These are phyloP conservation scores for Romanogobio albipinnatus DNA, from an alignment of 2,113 vertebrate species.

Conservation along the genomic window DNA sequence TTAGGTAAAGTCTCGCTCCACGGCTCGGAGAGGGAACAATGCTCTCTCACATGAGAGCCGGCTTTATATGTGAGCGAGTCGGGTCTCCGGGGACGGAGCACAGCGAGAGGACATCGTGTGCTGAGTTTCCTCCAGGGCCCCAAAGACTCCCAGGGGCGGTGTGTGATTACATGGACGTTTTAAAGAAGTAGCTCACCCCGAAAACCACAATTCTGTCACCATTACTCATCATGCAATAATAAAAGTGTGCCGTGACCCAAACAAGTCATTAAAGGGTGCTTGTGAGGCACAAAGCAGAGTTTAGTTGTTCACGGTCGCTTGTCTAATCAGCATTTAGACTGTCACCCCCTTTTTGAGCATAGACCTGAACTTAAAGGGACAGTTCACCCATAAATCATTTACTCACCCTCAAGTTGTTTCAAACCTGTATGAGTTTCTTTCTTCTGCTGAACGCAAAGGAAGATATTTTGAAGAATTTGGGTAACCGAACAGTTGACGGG, in stretches of 20 bases:
- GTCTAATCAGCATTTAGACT: neutral
- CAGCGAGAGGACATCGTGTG: constrained; percentile 1
- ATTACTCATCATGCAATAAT: neutral
- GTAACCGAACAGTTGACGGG: too few relatives aligned
- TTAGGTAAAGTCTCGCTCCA: constrained; percentile 1
- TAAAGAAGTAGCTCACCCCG: neutral
- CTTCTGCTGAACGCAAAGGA: too few relatives aligned
- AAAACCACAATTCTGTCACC: neutral
- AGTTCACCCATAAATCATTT: too few relatives aligned
- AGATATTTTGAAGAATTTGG: too few relatives aligned
- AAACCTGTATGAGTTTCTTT: too few relatives aligned
- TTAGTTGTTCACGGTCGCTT: neutral
- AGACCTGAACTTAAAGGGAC: too few relatives aligned
- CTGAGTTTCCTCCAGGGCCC: constrained; percentile 3
- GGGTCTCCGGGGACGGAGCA: constrained; percentile 6
- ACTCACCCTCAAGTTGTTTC: too few relatives aligned
- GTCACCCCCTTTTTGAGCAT: too few relatives aligned
- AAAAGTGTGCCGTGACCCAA: neutral
- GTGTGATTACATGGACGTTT: neutral
- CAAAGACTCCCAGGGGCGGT: neutral
- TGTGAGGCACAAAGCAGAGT: too few relatives aligned
- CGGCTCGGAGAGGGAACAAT: constrained; percentile 42
- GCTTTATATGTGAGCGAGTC: constrained; percentile 36
- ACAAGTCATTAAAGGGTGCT: neutral
- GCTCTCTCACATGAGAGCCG: constrained; percentile 43